These are phyloP conservation scores for Caenorhabditis virilis DNA, from an alignment of 2,888 invertebrate genomes.

Conservation along the genomic window DNA sequence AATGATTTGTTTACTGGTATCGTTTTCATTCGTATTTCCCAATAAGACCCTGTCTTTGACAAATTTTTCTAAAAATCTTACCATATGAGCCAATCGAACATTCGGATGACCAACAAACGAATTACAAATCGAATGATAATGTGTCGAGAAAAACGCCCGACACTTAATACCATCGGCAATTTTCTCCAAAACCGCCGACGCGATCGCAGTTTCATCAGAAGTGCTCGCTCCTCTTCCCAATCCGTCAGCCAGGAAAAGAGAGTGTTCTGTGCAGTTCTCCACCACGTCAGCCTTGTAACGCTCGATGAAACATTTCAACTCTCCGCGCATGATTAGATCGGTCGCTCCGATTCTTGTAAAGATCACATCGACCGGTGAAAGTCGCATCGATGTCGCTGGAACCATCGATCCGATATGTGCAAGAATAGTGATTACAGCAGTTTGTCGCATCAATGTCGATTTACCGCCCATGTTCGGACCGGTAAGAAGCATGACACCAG, in stretches of 20 bases:
- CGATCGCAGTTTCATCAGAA: conserved; percentile 95
- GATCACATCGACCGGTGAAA: conserved; percentile 87
- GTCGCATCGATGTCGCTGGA: conserved; percentile 81
- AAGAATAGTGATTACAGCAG: conserved; percentile 85
- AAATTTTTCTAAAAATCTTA: conserved; percentile 34
- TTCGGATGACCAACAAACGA: conserved; percentile 76
- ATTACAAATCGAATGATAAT: conserved; percentile 89
- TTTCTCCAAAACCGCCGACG: conserved; percentile 80
- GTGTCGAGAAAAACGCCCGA: conserved; percentile 82
- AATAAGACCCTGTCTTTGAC: too few relatives aligned
- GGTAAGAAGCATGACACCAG: conserved; percentile 76
- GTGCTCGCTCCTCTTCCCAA: conserved; percentile 94
- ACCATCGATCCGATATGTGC: conserved; percentile 88
- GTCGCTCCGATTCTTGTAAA: conserved; percentile 96
- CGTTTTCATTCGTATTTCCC: too few relatives aligned
- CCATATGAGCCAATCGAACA: conserved; percentile 51
- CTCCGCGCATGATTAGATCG: conserved; percentile 84
- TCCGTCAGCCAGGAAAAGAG: conserved; percentile 92
- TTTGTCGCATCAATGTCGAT: conserved; percentile 95
- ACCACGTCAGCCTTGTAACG: conserved; percentile 91
- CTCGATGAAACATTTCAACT: conserved; percentile 92
- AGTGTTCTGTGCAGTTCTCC: conserved; percentile 83
- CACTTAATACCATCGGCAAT: conserved; percentile 52
- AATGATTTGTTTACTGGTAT: too few relatives aligned
- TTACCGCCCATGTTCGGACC: conserved; percentile 99